Base-by-base conservation (phyloP, 2,113 vertebrate genomes). In the Percina caprodes region DNA sequence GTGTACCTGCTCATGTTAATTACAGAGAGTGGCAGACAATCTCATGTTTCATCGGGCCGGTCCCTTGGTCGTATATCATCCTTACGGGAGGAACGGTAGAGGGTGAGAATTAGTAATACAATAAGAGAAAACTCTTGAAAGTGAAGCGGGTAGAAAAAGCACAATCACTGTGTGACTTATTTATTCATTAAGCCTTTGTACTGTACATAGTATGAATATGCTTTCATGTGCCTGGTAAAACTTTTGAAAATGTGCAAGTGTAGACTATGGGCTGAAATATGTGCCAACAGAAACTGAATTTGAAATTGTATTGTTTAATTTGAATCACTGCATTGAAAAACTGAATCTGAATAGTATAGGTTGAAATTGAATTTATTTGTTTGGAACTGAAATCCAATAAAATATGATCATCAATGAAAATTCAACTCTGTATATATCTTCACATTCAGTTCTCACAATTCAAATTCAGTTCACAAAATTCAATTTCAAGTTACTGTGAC, bases 1-100 rank as follows among this genome's bases (percentile, higher is more conserved):
- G 85, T 90, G 83, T 89, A 92, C 90, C 89, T 92, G 89, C 89
- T 92, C 90, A 88, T 92, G 86, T 91, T 94, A 92, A 93, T 93
- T 93, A 93, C 89, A 92, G 84, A 86, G 76, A 72, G 85, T 79
- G 74, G 80, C 81, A 77, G 89, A 89, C 83, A 85, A 90, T 92
- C 82, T 83, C 24, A 62, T 87, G 88, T 93, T 89, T 91, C 86
- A 93, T 92, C 83, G 11, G 59, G 49, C 86, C 58, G 24, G 19
- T 87, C 78, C 73, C 71, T 48, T 11, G 46, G 79, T 85, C 77
- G 11, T 91, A 83, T 75, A 93, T 94, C 92, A 92, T 92, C 85
- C 63, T 92, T 92, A 89, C 69, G 85, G 86, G 60, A 45, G 60
- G 6, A 62, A 75, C 60, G 63, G 67, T 59, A 73, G 21, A 86